Base-by-base conservation (phyloP, 2,113 vertebrate genomes). In the Crotalus tigris region DNA sequence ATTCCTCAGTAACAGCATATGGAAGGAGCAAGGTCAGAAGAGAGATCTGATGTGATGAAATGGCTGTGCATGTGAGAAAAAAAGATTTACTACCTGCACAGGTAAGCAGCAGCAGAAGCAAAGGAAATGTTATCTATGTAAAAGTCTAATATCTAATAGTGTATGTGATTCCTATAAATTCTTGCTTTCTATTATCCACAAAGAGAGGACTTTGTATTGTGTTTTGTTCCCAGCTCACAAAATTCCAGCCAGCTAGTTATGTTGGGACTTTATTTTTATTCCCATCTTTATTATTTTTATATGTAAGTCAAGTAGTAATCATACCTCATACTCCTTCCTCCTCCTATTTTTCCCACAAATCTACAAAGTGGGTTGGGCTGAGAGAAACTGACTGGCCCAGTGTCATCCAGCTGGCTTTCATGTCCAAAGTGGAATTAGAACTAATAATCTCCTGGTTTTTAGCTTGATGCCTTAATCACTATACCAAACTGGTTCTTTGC, bases 161-260 rank as follows among this genome's bases (percentile, higher is more conserved):
- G 21, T 6, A n/a, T 64, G 24, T 44, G 17, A 39, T 89, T 33
- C 2, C 19, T 39, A 23, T 89, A 57, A 24, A 58, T 58, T 58
- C 55, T 58, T 57, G n/a, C 54, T 39, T 89, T 53, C 51, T 54
- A 53, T n/a, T 29, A 51, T 29, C 86, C 86, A 87, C 24, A 29
- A 8, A 0, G 5, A 49, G n/a, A 89, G 7, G 55, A 13, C 44
- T 19, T 93, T 51, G 13, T 44, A 87, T 1, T 24, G 21, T 75
- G 13, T 0, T 29, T 44, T 0, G 0, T 0, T 69, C 29, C 9
- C 75, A 81, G 33, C 7, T 39, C 33, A 39, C 69, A 81, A 19
- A 75, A 75, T 75, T 75, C 33, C 69, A 81, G 69, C 33, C 6
- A 81, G 17, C 7, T 81, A 44, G 33, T 21, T 81, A 81, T 9